Evolutionary conservation across 2,797 vertebrate species (phyloP).

Genomic region (Phoebastria nigripes): DNA sequence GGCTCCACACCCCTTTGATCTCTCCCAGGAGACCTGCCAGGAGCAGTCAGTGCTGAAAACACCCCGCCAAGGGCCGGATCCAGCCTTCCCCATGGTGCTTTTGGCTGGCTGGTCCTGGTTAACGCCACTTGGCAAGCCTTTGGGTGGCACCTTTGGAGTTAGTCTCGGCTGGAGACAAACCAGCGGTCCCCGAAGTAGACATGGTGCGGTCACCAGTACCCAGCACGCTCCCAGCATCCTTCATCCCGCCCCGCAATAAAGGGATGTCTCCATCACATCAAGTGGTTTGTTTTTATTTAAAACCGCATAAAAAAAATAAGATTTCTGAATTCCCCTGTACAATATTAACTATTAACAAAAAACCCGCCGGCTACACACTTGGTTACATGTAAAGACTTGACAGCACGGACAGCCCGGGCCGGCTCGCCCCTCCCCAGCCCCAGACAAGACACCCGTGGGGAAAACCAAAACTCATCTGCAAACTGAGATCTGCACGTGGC

Average conservation of each 20-base stretch:
- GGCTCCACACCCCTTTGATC: slow-evolving; percentile 16
- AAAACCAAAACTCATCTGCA: slow-evolving; percentile 18
- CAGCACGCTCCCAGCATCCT: not conserved
- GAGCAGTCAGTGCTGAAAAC: not conserved
- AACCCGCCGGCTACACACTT: slow-evolving; percentile 62
- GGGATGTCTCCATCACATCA: slow-evolving; percentile 18
- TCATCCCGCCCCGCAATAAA: not conserved
- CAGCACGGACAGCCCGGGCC: slow-evolving; percentile 42
- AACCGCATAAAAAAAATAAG: slow-evolving; percentile 81
- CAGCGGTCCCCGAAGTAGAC: rapidly evolving
- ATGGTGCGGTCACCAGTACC: not conserved
- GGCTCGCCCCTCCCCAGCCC: slow-evolving; percentile 18
- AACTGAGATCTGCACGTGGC: not conserved
- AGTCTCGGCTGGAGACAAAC: no score
- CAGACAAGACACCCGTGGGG: not conserved
- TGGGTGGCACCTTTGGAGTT: not conserved
- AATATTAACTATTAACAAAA: slow-evolving; percentile 76
- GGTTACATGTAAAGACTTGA: slow-evolving; percentile 66
- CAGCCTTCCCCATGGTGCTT: not conserved
- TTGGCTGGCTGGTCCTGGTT: not conserved
- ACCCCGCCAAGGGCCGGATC: not conserved
- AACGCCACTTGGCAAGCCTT: rapidly evolving
- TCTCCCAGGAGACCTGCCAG: not conserved
- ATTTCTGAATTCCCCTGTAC: slow-evolving; percentile 80
- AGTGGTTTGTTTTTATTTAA: slow-evolving; percentile 78